These are phyloP conservation scores for Erinaceus europaeus DNA, from an alignment of 2,113 vertebrate genomes.

Conservation along the genomic window DNA sequence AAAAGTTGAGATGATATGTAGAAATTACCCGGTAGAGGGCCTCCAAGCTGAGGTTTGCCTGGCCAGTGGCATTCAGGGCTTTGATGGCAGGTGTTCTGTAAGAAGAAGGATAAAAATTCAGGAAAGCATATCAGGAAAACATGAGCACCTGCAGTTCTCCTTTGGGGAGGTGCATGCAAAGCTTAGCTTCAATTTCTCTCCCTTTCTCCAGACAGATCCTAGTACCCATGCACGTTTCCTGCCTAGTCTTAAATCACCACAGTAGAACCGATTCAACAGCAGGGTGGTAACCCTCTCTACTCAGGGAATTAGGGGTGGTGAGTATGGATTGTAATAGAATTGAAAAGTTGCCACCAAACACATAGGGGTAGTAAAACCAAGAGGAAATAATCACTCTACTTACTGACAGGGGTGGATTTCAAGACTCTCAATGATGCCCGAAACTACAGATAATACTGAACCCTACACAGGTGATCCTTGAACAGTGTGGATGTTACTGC, in stretches of 20 bases:
- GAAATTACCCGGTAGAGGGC: conserved; percentile 87
- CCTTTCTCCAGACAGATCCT: background rate
- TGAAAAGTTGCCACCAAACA: background rate
- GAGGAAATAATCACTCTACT: background rate
- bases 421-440: background rate
- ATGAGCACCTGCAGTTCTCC: background rate
- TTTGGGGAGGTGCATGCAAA: background rate
- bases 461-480: background rate
- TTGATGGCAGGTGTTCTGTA: conserved; percentile 88
- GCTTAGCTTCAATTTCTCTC: background rate
- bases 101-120: background rate
- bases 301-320: background rate
- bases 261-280: background rate
- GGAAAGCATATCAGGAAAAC: background rate
- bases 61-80: conserved; percentile 90
- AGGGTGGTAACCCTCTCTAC: background rate
- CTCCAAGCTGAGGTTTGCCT: conserved; percentile 85
- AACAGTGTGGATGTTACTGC: background rate
- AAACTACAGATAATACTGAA: background rate
- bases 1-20: background rate
- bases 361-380: background rate
- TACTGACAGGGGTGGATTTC: background rate
- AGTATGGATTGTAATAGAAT: background rate
- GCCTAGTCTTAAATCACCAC: no score
- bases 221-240: background rate